Conservation (phyloP, 2,113 vertebrate genomes). For the Phaetusa simplex region DNA sequence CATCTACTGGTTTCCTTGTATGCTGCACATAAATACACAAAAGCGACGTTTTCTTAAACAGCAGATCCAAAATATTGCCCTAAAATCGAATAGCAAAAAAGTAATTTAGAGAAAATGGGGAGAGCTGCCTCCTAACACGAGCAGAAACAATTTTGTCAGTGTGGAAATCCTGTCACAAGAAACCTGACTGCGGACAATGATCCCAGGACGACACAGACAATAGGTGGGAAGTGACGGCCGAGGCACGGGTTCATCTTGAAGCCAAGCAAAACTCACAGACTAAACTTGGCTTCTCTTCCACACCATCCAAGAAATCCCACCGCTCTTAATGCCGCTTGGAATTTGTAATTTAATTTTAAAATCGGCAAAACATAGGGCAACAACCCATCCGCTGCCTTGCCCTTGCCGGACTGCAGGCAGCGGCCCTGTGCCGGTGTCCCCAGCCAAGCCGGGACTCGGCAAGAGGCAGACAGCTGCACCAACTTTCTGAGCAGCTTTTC, state of each 20-base stretch:
- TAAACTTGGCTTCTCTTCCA: conserved; percentile 16
- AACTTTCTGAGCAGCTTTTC: neutral
- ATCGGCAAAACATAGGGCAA: conserved; percentile 13
- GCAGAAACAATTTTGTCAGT: neutral
- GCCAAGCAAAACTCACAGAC: conserved; percentile 46
- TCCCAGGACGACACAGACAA: conserved; percentile 30
- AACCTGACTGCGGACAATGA: neutral
- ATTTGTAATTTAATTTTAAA: conserved; percentile 35
- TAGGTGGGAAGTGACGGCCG: conserved; percentile 13
- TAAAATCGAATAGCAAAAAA: neutral
- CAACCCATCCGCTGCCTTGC: neutral
- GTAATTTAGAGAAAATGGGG: neutral
- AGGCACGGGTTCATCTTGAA: conserved; percentile 45
- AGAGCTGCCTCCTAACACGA: neutral
- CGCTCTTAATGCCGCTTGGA: conserved; percentile 16
- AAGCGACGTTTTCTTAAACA: neutral
- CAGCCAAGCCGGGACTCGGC: neutral
- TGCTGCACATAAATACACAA: neutral
- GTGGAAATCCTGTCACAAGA: conserved; percentile 46
- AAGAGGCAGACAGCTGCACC: neutral
- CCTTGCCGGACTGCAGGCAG: neutral
- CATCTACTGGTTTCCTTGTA: conserved; percentile 71
- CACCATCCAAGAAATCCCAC: conserved; percentile 29
- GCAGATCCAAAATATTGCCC: neutral
- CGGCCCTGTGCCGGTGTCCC: accelerated